Conservation (phyloP, 2,113 vertebrate species). For the Rhinopomastus cyanomelas region DNA sequence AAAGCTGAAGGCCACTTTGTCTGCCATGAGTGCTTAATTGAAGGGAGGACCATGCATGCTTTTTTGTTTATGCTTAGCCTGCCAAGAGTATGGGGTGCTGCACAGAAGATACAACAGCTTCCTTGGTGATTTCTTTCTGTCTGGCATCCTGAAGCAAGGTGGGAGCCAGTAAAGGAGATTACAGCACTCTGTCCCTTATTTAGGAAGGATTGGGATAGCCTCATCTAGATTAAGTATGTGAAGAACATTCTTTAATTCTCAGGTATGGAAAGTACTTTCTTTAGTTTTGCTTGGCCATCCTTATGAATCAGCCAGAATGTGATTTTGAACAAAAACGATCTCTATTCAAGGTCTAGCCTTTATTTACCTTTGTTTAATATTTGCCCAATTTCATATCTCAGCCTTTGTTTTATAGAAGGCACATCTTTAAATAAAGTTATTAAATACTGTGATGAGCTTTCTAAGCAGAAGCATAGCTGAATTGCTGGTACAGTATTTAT, state of each 20-base stretch:
- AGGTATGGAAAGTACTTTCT: not conserved
- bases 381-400: not conserved
- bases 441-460: not conserved
- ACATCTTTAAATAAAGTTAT: not conserved
- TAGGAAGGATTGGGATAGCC: not conserved
- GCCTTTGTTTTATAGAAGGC: not conserved
- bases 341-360: not conserved
- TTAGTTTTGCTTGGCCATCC: not conserved
- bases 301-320: not conserved
- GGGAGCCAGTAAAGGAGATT: not conserved
- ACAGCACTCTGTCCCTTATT: not conserved
- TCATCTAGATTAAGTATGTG: not conserved
- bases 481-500: not conserved
- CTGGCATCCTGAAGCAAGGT: not conserved
- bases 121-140: conserved; percentile 20
- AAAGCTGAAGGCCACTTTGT: conserved; percentile 47
- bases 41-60: conserved; percentile 10
- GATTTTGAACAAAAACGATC: not conserved
- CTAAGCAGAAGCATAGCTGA: not conserved
- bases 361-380: not conserved
- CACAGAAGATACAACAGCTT: not conserved
- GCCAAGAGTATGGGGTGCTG: not conserved
- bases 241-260: not conserved
- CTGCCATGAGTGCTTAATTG: conserved; percentile 30
- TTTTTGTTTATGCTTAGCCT: conserved; percentile 18